Evolutionary conservation across 2,888 invertebrate species (phyloP), one percentile per base, ranked within the genome.

Genomic region (Exephanes ischioxanthus): DNA sequence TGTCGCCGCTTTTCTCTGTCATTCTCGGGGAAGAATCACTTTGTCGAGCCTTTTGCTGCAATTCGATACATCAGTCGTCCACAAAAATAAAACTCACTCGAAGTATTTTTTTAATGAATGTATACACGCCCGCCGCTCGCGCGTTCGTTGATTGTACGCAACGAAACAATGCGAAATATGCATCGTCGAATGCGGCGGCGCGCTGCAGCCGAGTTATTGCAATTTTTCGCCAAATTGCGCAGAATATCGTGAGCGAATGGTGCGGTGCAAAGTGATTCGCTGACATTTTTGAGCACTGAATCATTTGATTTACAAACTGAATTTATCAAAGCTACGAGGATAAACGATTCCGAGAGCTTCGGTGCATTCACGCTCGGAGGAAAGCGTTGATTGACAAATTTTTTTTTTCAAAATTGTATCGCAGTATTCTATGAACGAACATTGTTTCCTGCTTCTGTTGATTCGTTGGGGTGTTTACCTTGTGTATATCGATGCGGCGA

Each of bases 401-500:
- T n/a, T n/a, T n/a, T n/a, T n/a, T n/a, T n/a, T n/a, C n/a, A n/a
- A 53, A 53, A 53, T 53, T n/a, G 7, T 30, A 30, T 63, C 6
- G 30, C 16, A 0, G 16, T 63, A 63, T 63, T 33, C 63, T 14
- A 63, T 63, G 33, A 63, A 30, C 30, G 63, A 14, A 33, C n/a
- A 1, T 33, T 63, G 26, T 63, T 63, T 63, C 16, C 33, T 33
- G 63, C 30, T 30, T 30, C 19, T 30, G 30, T 76, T 66, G 51
- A 51, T 76, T 76, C 19, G 33, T 76, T 63, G 63, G 26, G 16
- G 48, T 68, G 68, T 30, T 11, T 68, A 68, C 37, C 22, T 14
- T 53, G 45, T 63, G 14, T 41, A 45, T 26, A 66, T 68, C 41
- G 37, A 63, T 26, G 53, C 41, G 58, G 51, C 22, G 67, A 85